Conservation (phyloP, 2,797 vertebrate species). For the Megaceryle alcyon region DNA sequence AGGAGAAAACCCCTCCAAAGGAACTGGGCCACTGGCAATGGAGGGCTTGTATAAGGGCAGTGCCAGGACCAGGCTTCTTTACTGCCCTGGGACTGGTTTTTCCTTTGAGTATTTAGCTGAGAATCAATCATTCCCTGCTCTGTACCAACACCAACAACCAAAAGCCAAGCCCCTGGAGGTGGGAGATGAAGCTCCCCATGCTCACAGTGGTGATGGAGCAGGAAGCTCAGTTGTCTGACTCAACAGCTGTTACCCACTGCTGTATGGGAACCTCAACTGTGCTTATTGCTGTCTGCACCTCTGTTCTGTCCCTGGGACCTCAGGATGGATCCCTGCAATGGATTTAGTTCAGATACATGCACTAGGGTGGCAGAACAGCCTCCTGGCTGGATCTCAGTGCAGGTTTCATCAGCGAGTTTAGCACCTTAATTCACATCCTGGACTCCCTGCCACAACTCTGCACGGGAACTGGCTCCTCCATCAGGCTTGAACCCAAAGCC, state of each 20-base stretch:
- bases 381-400: background rate
- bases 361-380: background rate
- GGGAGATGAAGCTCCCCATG: background rate
- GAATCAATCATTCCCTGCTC: accelerated
- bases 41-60: background rate
- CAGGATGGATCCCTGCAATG: accelerated
- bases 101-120: accelerated
- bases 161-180: background rate
- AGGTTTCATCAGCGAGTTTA: background rate
- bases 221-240: background rate
- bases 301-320: accelerated
- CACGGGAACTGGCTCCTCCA: accelerated
- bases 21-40: accelerated
- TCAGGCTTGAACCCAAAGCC: accelerated
- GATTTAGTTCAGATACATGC: accelerated
- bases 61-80: background rate
- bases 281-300: accelerated
- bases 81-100: background rate
- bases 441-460: accelerated
- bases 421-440: background rate
- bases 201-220: background rate
- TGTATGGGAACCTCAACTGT: background rate
- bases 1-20: background rate
- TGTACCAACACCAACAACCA: accelerated
- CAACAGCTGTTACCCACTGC: background rate